phyloP scores from a whole-genome alignment of 2,797 vertebrate species.

The Ctenosaura bakeri region DNA sequence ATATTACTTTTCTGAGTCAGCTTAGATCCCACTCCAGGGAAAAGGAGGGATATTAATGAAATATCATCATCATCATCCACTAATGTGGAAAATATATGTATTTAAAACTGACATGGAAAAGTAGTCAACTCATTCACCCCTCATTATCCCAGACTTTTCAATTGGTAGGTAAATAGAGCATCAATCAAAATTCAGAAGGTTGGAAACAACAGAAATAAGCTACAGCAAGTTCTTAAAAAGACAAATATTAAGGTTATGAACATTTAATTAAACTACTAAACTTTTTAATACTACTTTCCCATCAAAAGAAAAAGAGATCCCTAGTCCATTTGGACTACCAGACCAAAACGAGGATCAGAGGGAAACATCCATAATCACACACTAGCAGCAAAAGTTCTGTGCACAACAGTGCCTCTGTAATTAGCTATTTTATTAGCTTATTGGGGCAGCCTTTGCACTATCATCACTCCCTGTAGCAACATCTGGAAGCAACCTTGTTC shows the following conservation, averaged over 20 bases:
- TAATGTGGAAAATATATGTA: not conserved
- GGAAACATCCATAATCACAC: not conserved
- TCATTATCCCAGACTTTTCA: not conserved
- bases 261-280: too few relatives aligned
- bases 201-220: too few relatives aligned
- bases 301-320: not conserved
- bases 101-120: not conserved
- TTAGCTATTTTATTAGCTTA: constrained; percentile 37
- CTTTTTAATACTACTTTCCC: too few relatives aligned
- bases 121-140: not conserved
- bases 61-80: not conserved
- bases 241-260: too few relatives aligned
- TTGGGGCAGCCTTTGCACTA: not conserved
- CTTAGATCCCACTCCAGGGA: too few relatives aligned
- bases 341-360: not conserved
- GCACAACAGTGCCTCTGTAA: not conserved
- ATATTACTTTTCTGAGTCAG: too few relatives aligned
- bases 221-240: too few relatives aligned
- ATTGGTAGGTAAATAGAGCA: not conserved
- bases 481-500: constrained; percentile 45
- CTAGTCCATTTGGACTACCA: not conserved
- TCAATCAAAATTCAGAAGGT: too few relatives aligned
- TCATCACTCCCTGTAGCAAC: not conserved
- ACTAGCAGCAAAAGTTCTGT: not conserved
- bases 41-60: not conserved